Conservation (phyloP, 2,888 invertebrate species). For the Autographa pulchrina region DNA sequence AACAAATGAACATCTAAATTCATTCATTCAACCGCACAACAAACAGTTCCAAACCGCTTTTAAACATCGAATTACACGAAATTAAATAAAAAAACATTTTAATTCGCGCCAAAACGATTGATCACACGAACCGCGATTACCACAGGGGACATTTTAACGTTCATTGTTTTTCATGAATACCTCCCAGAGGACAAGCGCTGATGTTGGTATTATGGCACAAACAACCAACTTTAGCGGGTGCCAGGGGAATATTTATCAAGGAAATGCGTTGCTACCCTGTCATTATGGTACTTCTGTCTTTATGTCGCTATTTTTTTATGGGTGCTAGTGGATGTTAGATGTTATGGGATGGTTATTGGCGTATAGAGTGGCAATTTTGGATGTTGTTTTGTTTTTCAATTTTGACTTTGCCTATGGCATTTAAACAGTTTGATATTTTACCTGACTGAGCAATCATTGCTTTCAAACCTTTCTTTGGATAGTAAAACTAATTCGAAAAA, state of each 20-base stretch:
- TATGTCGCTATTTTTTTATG: constrained; percentile 37
- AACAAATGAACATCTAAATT: background rate
- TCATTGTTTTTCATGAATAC: constrained; percentile 67
- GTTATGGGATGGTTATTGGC: constrained; percentile 22
- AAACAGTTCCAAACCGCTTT: background rate
- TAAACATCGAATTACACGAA: background rate
- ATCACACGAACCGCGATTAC: constrained; percentile 42
- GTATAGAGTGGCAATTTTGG: background rate
- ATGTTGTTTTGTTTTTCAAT: background rate
- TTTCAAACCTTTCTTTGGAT: no score
- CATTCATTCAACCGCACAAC: background rate
- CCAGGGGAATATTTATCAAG: constrained; percentile 57
- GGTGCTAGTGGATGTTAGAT: constrained; percentile 29
- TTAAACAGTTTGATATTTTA: background rate
- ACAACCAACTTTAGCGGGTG: constrained; percentile 47
- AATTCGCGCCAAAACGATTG: constrained; percentile 40
- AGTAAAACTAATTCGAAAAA: no score
- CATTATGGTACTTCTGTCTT: constrained; percentile 42
- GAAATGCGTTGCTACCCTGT: constrained; percentile 38
- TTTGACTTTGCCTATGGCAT: background rate
- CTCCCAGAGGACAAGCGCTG: constrained; percentile 45
- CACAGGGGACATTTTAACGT: constrained; percentile 59
- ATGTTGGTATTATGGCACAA: constrained; percentile 51
- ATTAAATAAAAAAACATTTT: constrained; percentile 19
- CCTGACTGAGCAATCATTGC: constrained; percentile 7